A percentile compares a stretch with the other conserved stretches of the same genome.
Evolutionary conservation across 1,140 invertebrate species (phyloP).

Genomic region (Leptinotarsa lineolata): DNA sequence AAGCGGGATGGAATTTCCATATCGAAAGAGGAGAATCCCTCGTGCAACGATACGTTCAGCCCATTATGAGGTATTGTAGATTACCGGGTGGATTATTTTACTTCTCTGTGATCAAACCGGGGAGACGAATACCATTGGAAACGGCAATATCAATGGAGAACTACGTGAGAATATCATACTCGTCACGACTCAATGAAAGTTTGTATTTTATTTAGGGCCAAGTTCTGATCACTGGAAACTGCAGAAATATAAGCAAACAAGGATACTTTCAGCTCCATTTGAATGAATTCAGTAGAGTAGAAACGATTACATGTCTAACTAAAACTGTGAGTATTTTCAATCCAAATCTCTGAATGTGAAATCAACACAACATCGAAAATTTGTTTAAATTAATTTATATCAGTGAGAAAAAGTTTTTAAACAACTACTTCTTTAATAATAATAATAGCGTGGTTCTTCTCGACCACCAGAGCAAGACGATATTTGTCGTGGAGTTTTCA

Average conservation of each 20-base stretch:
- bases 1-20: constrained; percentile 34
- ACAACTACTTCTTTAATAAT: too few relatives aligned
- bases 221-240: constrained; percentile 57
- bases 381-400: too few relatives aligned
- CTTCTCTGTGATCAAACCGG: constrained; percentile 58
- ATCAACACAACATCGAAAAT: not conserved
- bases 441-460: too few relatives aligned
- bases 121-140: constrained; percentile 53
- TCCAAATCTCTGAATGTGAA: not conserved
- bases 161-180: constrained; percentile 41
- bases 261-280: constrained; percentile 66
- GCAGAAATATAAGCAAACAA: constrained; percentile 46
- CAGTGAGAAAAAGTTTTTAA: too few relatives aligned
- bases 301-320: constrained; percentile 63
- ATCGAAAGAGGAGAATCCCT: constrained; percentile 32
- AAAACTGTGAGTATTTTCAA: constrained; percentile 54
- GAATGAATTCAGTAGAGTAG: constrained; percentile 60
- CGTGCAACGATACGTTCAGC: constrained; percentile 49
- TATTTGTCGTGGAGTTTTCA: too few relatives aligned
- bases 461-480: too few relatives aligned
- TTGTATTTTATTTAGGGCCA: constrained; percentile 50
- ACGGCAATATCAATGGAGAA: constrained; percentile 43
- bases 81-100: constrained; percentile 59
- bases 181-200: not conserved
- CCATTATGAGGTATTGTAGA: constrained; percentile 54